Conservation (phyloP, 2,888 invertebrate genomes). For the Byasa hedistus region DNA sequence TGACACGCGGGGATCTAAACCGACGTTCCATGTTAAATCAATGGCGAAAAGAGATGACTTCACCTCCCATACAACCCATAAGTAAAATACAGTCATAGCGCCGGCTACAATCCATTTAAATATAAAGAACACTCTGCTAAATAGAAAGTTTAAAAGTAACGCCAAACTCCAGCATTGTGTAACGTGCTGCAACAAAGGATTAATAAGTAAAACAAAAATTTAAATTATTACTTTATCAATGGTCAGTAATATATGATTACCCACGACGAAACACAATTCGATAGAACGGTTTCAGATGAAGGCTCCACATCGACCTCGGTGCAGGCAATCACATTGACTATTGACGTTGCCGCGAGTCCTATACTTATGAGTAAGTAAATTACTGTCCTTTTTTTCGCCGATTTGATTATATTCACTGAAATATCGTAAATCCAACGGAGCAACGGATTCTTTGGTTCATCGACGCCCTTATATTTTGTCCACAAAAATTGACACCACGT, state of each 20-base stretch:
- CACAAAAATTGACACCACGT: slow-evolving; percentile 89
- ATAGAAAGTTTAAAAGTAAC: slow-evolving; percentile 87
- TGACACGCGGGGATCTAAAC: slow-evolving; percentile 83
- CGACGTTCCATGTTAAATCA: slow-evolving; percentile 85
- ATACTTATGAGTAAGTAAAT: slow-evolving; percentile 85
- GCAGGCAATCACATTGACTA: slow-evolving; percentile 82
- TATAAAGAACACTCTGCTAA: slow-evolving; percentile 90
- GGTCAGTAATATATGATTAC: slow-evolving; percentile 51
- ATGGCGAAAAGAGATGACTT: slow-evolving; percentile 78
- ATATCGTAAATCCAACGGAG: slow-evolving; percentile 80
- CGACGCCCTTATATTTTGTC: slow-evolving; percentile 73
- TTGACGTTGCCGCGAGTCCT: slow-evolving; percentile 82
- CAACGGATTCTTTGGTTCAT: slow-evolving; percentile 76
- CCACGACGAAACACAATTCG: slow-evolving; percentile 76
- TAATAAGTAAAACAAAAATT: not conserved
- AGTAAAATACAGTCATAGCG: slow-evolving; percentile 82
- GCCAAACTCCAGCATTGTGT: slow-evolving; percentile 84
- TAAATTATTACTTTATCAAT: slow-evolving; percentile 1
- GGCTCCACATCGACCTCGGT: slow-evolving; percentile 49
- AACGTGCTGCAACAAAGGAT: slow-evolving; percentile 83
- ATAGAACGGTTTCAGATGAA: slow-evolving; percentile 49
- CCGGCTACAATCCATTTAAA: slow-evolving; percentile 88
- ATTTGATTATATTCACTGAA: slow-evolving; percentile 82
- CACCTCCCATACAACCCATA: slow-evolving; percentile 83
- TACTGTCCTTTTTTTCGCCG: slow-evolving; percentile 80